phyloP scores from a whole-genome alignment of 2,797 vertebrate species.

The Pogonophryne albipinna region DNA sequence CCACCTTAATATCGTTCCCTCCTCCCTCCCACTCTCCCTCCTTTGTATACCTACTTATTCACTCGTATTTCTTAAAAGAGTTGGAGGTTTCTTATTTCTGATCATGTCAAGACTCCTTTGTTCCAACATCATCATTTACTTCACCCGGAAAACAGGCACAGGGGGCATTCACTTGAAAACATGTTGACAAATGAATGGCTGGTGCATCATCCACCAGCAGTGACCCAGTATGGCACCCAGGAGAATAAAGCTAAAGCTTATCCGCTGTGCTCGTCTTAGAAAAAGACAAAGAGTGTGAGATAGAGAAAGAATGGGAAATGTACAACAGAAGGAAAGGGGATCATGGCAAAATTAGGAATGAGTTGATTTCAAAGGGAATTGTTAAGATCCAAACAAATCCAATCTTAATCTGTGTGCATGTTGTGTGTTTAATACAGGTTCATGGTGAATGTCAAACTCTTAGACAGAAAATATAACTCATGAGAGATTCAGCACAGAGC shows the following conservation, averaged over 20 bases:
- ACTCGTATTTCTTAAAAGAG: slow-evolving; percentile 4
- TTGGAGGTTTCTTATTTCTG: not conserved
- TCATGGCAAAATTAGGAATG: not conserved
- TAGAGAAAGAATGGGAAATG: slow-evolving; percentile 3
- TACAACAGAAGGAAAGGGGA: not conserved
- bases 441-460: not conserved
- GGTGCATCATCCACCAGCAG: slow-evolving; percentile 9
- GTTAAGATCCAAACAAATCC: slow-evolving; percentile 24
- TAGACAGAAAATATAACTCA: not conserved
- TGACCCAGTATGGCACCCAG: slow-evolving; percentile 18
- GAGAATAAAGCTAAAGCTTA: slow-evolving; percentile 15
- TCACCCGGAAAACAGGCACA: slow-evolving; percentile 12
- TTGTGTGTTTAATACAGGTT: not conserved
- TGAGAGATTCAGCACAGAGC: not conserved
- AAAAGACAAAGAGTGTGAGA: not conserved
- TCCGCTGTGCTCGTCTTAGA: slow-evolving; percentile 10
- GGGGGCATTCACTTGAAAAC: not conserved
- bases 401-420: not conserved
- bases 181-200: slow-evolving; percentile 15
- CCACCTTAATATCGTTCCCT: slow-evolving; percentile 3
- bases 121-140: slow-evolving; percentile 6
- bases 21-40: not conserved
- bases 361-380: slow-evolving; percentile 9
- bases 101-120: not conserved
- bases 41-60: not conserved